Base-by-base conservation (phyloP, 2,797 vertebrate genomes). In the Alca torda region DNA sequence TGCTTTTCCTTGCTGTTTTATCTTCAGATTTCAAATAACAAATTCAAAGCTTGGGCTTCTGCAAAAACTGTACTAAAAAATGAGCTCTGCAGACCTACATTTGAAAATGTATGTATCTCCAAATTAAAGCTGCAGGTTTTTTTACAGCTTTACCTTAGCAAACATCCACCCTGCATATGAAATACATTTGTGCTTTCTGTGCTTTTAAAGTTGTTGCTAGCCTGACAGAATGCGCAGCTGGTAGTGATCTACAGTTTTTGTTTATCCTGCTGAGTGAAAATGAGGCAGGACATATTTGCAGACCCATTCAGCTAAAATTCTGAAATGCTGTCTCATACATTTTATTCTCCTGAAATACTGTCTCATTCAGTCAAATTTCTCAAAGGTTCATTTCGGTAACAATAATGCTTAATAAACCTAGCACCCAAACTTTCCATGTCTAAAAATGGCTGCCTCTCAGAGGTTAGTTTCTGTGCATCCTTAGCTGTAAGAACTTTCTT, bases 221-320 rank as follows among this genome's bases (percentile, higher is more conserved):
- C 16, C 26, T 70, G 46, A 79, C 53, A 91, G 74, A 80, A 69
- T 56, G 43, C 89, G 93, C 85, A 95, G 92, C 85, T 96, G 96
- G 45, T 56, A 93, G 67, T 35, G 63, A 94, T 90, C 89, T 94
- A 70, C 60, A 89, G 87, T 92, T 95, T 89, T 69, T 96, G 80
- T 91, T 96, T 95, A 95, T 94, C 87, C 87, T 95, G 53, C 75
- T 94, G 79, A 85, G 67, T 81, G 69, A 93, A 94, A 95, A 95
- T 76, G 53, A 87, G 56, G 61, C 64, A 68, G 72, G 84, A 93
- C 31, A 35, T 57, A 78, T 90, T 80, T 96, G 86, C 82, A 94
- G 92, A 83, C 54, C 89, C 75, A 90, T 94, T 95, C 92, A 94
- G 43, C 41, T 81, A 74, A 76, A 90, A 88, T 81, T 93, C 68